These are phyloP conservation scores for Hirtodrosophila duncani DNA, from an alignment of 2,888 invertebrate species.

Conservation along the genomic window DNA sequence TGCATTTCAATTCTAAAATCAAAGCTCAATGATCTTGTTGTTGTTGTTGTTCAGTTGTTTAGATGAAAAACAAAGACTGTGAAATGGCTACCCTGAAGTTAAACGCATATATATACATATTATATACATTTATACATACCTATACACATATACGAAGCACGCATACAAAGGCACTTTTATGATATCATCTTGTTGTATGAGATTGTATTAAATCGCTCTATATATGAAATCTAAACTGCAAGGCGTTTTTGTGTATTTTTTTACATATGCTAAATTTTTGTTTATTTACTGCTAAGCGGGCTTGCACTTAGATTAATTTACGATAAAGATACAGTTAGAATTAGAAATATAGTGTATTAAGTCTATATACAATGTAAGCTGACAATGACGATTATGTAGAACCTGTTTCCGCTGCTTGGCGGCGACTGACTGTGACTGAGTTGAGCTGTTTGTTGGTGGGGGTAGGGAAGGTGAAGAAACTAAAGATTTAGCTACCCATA, in stretches of 20 bases:
- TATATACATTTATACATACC: slow-evolving; percentile 19
- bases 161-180: slow-evolving; percentile 26
- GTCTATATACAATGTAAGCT: slow-evolving; percentile 65
- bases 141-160: slow-evolving; percentile 28
- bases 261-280: slow-evolving; percentile 43
- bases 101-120: slow-evolving; percentile 31
- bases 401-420: slow-evolving; percentile 43
- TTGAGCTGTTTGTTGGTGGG: slow-evolving; percentile 8
- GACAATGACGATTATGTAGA: slow-evolving; percentile 60
- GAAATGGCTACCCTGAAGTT: slow-evolving; percentile 61
- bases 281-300: slow-evolving; percentile 55
- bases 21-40: slow-evolving; percentile 7
- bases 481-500: not conserved
- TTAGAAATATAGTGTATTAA: no score
- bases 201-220: no score
- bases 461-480: slow-evolving; percentile 21
- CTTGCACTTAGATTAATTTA: slow-evolving; percentile 56
- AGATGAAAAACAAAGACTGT: slow-evolving; percentile 53
- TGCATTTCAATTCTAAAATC: slow-evolving; percentile 18
- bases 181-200: slow-evolving; percentile 48
- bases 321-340: slow-evolving; percentile 54
- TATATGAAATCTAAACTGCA: slow-evolving; percentile 12
- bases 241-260: not conserved
- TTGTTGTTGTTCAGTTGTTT: slow-evolving; percentile 20
- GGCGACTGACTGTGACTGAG: slow-evolving; percentile 64